Percentiles rank a stretch among this genome's conserved stretches.
Conservation (phyloP, 2,888 invertebrate genomes). For the Neelides folsomi region DNA sequence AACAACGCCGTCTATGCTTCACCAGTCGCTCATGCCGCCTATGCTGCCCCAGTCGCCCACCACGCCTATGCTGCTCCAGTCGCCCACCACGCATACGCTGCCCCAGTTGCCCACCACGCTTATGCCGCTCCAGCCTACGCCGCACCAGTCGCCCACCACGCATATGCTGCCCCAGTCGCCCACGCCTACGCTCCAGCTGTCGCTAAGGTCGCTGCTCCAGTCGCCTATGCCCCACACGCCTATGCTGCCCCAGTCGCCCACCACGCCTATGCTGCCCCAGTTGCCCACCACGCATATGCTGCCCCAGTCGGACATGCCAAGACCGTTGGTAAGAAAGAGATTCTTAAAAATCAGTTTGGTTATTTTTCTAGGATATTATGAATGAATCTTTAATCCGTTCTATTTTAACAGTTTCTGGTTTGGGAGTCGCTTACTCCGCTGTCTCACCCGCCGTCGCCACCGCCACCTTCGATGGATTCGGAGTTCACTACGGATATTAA, state of each 20-base stretch:
- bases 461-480: constrained; percentile 42
- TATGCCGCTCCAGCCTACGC: constrained; percentile 9
- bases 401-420: constrained; percentile 28
- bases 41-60: not conserved
- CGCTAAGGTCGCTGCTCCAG: constrained; percentile 21
- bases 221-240: constrained; percentile 31
- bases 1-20: constrained; percentile 18
- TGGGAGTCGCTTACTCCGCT: constrained; percentile 44
- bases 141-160: constrained; percentile 6
- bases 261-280: constrained; percentile 35
- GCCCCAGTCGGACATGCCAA: constrained; percentile 38
- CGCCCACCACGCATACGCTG: constrained; percentile 4
- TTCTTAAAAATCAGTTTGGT: no score
- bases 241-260: constrained; percentile 24
- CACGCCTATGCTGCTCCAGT: not conserved
- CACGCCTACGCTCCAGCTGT: constrained; percentile 5
- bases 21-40: constrained; percentile 2
- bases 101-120: constrained; percentile 7
- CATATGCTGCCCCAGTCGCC: constrained; percentile 13
- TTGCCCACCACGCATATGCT: constrained; percentile 34
- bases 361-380: no score
- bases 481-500: constrained; percentile 23
- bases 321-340: constrained; percentile 34
- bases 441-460: constrained; percentile 49
- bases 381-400: no score